Conservation (phyloP, 2,888 invertebrate genomes). For the Tupiocoris notatus region DNA sequence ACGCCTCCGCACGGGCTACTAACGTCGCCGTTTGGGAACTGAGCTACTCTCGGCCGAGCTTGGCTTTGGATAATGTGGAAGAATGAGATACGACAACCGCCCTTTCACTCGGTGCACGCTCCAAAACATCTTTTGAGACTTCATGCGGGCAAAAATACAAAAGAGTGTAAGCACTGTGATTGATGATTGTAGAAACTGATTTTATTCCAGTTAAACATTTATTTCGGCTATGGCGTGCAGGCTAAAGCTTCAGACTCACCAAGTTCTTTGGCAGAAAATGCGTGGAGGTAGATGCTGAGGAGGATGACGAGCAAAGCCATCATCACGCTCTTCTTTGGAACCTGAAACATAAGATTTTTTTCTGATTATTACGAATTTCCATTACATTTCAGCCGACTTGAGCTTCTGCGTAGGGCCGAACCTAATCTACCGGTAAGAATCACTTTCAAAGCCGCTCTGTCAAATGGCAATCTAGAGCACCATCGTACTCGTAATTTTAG, state of each 20-base stretch:
- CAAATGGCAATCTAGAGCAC: too few species aligned
- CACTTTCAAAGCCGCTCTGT: too few species aligned
- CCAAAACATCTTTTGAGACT: background rate
- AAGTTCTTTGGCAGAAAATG: conserved; percentile 42
- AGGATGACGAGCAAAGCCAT: conserved; percentile 39
- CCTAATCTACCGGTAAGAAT: too few species aligned
- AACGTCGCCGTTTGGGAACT: background rate
- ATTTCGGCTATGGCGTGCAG: background rate
- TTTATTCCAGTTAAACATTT: background rate
- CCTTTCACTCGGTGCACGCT: background rate
- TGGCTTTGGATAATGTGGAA: background rate
- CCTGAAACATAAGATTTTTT: conserved; percentile 9
- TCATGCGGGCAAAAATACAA: background rate
- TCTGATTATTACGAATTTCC: too few species aligned
- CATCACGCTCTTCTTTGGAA: conserved; percentile 11
- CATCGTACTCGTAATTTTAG: too few species aligned
- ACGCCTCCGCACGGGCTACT: background rate
- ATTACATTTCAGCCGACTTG: too few species aligned
- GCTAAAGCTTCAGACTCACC: conserved; percentile 18
- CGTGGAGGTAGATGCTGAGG: conserved; percentile 41
- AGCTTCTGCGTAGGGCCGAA: too few species aligned
- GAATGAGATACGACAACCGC: background rate
- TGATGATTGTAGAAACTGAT: too few species aligned
- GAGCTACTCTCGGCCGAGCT: background rate
- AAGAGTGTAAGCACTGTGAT: too few species aligned